Evolutionary conservation across 2,888 invertebrate genomes (phyloP), one percentile per base, ranked within the genome.

Genomic region (Venusia cambrica): DNA sequence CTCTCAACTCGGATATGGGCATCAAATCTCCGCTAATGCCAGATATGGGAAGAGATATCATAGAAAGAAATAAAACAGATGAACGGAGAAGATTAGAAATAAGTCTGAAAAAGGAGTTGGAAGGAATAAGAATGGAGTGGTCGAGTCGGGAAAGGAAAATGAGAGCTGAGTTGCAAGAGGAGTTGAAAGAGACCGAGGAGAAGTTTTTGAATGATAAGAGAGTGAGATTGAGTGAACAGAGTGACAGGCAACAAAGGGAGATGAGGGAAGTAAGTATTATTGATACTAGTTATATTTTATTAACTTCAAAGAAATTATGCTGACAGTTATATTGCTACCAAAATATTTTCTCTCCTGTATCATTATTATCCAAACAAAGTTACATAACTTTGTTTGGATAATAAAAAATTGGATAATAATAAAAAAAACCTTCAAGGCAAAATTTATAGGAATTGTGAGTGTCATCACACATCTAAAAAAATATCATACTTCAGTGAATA

Each of bases 61-160:
- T 81, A 7, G 85, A 85, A 17, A 73, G 85, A 16, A 80, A 70
- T 32, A 85, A 81, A 45, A 70, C 62, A 33, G 83, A 83, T 45
- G 80, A 81, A 45, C 73, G 69, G 31, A 76, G 78, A 59, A 68
- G 84, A 58, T 42, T 84, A 27, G 85, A 87, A 51, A 54, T 84
- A 31, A 62, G 75, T 16, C 50, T 85, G 43, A 78, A 89, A 57
- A 87, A 84, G 35, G 89, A 89, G 62, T 70, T 90, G 45, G 84
- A 89, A 50, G 59, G 72, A 46, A 71, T 90, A 26, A 89, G 89
- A 51, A 85, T 89, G 44, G 90, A 90, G 29, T 84, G 90, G 54
- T 85, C 89, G 40, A 80, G 81, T 38, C 89, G 61, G 72, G 91
- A 74, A 54, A 90, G 64, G 75, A 89, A 62, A 68, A 85, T 66